phyloP scores from a whole-genome alignment of 2,888 invertebrate genomes.

The Tipula confusa region DNA sequence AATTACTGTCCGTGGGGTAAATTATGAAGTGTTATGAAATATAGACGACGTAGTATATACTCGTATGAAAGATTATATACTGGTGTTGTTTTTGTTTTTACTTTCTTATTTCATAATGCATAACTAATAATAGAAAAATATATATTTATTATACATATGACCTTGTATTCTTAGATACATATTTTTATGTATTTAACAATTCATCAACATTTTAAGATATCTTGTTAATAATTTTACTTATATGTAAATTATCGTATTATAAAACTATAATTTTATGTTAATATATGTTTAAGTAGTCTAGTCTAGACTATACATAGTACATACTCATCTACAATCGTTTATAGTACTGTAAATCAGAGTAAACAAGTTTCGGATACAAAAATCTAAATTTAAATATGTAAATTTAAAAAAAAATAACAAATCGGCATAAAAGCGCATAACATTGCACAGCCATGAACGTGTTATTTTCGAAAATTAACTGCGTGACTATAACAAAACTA shows the following conservation, averaged over 20 bases:
- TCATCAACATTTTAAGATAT: neutral
- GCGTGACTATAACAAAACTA: neutral
- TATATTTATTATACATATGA: neutral
- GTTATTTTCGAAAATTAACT: neutral
- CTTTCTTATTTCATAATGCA: neutral
- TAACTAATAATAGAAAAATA: neutral
- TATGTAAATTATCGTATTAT: neutral
- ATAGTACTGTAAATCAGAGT: neutral
- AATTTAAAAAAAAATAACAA: neutral
- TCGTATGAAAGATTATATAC: neutral
- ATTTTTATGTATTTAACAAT: neutral
- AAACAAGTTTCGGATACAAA: neutral
- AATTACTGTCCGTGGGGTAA: neutral
- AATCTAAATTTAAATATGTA: neutral
- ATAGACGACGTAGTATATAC: neutral
- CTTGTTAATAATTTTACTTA: neutral
- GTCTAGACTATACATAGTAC: neutral
- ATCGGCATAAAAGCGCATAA: neutral
- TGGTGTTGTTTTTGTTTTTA: neutral
- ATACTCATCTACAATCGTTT: neutral
- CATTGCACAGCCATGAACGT: slow-evolving; percentile 20
- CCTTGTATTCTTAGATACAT: neutral
- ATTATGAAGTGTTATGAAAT: neutral
- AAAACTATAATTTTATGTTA: neutral
- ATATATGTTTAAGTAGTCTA: neutral